Conservation (phyloP, 1,140 invertebrate genomes). For the Oedothorax gibbosus region DNA sequence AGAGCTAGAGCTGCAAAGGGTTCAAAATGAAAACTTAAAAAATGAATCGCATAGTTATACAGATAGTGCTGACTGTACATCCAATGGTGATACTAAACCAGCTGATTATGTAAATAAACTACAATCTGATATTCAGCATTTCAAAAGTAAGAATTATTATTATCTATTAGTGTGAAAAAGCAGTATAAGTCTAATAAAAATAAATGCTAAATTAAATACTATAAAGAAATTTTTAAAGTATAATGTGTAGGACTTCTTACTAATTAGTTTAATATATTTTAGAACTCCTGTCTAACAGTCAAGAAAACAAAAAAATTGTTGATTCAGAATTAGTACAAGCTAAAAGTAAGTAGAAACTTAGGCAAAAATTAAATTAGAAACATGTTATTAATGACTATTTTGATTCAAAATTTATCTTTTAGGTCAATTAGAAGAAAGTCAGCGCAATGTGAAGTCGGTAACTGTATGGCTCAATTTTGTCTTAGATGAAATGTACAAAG, state of each 20-base stretch:
- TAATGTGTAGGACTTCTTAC: not conserved
- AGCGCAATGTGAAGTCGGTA: conserved; percentile 68
- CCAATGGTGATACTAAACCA: conserved; percentile 53
- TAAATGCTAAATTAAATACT: too few species aligned
- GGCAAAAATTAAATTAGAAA: not conserved
- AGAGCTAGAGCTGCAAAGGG: conserved; percentile 55
- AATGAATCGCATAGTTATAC: conserved; percentile 36
- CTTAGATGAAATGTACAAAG: conserved; percentile 67
- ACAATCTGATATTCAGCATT: conserved; percentile 62
- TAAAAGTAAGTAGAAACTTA: conserved; percentile 65
- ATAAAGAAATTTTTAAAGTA: too few species aligned
- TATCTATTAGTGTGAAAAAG: too few species aligned
- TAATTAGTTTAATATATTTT: not conserved
- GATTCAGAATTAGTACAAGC: conserved; percentile 67
- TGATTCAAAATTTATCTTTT: conserved; percentile 45
- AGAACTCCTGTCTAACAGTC: conserved; percentile 64
- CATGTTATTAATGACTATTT: too few species aligned
- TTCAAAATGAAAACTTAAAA: conserved; percentile 54
- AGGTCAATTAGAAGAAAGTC: conserved; percentile 63
- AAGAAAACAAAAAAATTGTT: conserved; percentile 61
- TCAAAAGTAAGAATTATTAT: conserved; percentile 61
- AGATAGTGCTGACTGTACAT: conserved; percentile 31
- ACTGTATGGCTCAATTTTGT: conserved; percentile 67
- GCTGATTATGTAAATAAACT: conserved; percentile 57
- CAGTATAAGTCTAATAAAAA: too few species aligned